A percentile compares a stretch with the other conserved stretches of the same genome.
Evolutionary conservation across 1,140 invertebrate genomes (phyloP).

Genomic region (Diorhabda carinulata): DNA sequence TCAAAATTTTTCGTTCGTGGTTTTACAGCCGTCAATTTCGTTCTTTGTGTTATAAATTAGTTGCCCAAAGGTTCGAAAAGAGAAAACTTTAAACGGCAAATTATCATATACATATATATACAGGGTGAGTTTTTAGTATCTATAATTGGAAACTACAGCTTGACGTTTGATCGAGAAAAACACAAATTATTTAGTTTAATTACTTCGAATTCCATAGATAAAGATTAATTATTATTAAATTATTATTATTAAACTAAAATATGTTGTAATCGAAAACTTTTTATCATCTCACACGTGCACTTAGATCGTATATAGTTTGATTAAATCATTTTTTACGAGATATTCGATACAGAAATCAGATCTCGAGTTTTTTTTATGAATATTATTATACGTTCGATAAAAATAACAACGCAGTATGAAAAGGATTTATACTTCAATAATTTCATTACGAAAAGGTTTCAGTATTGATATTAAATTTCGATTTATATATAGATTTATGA

Average conservation of each 20-base stretch:
- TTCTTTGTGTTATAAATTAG: not conserved
- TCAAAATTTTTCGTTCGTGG: not conserved
- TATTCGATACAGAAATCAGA: constrained; percentile 7
- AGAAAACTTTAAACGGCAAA: not conserved
- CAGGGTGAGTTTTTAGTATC: not conserved
- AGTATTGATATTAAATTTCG: not conserved
- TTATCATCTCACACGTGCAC: too few species aligned
- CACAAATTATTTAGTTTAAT: too few species aligned
- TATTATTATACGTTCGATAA: too few species aligned
- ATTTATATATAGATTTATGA: too few species aligned
- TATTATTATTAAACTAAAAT: too few species aligned
- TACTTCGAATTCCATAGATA: too few species aligned
- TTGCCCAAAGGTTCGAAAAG: not conserved
- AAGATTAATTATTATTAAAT: too few species aligned
- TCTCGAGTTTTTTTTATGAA: not conserved
- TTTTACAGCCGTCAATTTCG: not conserved
- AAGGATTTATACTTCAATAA: constrained; percentile 3
- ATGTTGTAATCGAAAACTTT: too few species aligned
- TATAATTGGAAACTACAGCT: too few species aligned
- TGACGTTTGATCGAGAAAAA: too few species aligned
- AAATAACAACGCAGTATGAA: not conserved
- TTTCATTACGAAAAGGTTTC: not conserved
- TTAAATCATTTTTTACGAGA: not conserved
- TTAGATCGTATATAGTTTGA: too few species aligned
- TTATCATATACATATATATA: not conserved